Evolutionary conservation across 2,797 vertebrate genomes (phyloP), one percentile per base, ranked within the genome.

Genomic region (Chromobotia macracanthus): DNA sequence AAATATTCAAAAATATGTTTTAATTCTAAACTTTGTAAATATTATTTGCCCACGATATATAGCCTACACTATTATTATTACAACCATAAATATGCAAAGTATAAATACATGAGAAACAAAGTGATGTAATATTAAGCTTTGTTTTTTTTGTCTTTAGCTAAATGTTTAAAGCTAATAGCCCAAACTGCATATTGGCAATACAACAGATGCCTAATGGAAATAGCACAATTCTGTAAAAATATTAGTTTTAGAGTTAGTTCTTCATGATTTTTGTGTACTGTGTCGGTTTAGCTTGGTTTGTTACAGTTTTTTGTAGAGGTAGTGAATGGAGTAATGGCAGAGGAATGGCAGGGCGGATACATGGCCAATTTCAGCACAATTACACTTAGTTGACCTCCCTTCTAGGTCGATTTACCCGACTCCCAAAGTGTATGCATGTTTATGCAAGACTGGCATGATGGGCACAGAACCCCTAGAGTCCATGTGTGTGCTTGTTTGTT

Each of bases 291-390:
- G 44, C 28, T 53, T 69, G 66, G 61, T 66, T 72, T 61, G 38
- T 77, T 25, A 46, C 63, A 72, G 61, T 72, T 73, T 72, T 60
- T 71, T 25, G 35, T 55, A 41, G 76, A 72, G 77, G 66, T 70
- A 75, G 58, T 75, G 77, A 72, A 79, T 76, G 80, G 80, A 61
- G 69, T 76, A 84, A 84, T 82, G 80, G 80, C 72, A 61, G 60
- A 81, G 83, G 80, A 86, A 84, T 82, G 80, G 80, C 81, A 83
- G 74, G 72, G 73, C 85, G 82, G 85, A 86, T 82, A 81, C 82
- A 85, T 72, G 85, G 82, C 67, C 81, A 86, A 83, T 86, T 86
- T 86, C 77, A 84, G 82, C 68, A 86, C 83, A 84, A 83, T 86
- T 86, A 86, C 80, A 83, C 80, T 82, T 79, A 72, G 83, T 83